Base-by-base conservation (phyloP, 2,113 vertebrate species). In the Tupaia tana region DNA sequence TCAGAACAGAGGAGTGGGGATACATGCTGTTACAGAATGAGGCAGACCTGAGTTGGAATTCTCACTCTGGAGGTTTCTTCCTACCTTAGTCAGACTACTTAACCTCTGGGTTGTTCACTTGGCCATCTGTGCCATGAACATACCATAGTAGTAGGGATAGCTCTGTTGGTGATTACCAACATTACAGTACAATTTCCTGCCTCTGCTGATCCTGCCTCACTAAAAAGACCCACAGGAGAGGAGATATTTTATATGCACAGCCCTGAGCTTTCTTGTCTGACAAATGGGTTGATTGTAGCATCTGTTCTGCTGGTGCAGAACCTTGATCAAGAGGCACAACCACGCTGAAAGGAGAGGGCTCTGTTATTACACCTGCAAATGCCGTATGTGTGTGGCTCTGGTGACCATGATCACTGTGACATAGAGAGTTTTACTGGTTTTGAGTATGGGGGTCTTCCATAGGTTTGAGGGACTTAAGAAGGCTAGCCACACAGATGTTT, bases 141-240 rank as follows among this genome's bases (percentile, higher is more conserved):
- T 43, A 43, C 43, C 43, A 43, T n/a, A 14, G 6, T 61, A n/a
- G 74, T 7, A 8, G n/a, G 0, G 14, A 9, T 0, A 11, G 18
- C 9, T 22, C 18, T 14, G 0, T 1, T 16, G 14, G 13, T 14
- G 19, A 63, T 8, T 12, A 54, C 24, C 25, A 19, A 31, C 7
- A 16, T 63, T 24, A 31, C 4, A 9, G 0, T 19, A 2, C 2
- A 8, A 56, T 13, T 58, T 4, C 31, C 54, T 16, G 9, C 13
- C 71, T 24, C 24, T 75, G 90, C 14, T 22, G 27, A 25, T 14
- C 5, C 34, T 25, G 59, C 43, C n/a, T 9, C 20, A 22, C 58
- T 43, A 74, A 16, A 31, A 29, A 77, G 27, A 77, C 11, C n/a
- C 5, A 58, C 5, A 7, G n/a, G 25, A 52, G 27, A 90, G 29